A percentile compares a stretch with the other conserved stretches of the same genome.
These are phyloP conservation scores for Folsomia candida DNA, from an alignment of 2,888 invertebrate species.

Conservation along the genomic window DNA sequence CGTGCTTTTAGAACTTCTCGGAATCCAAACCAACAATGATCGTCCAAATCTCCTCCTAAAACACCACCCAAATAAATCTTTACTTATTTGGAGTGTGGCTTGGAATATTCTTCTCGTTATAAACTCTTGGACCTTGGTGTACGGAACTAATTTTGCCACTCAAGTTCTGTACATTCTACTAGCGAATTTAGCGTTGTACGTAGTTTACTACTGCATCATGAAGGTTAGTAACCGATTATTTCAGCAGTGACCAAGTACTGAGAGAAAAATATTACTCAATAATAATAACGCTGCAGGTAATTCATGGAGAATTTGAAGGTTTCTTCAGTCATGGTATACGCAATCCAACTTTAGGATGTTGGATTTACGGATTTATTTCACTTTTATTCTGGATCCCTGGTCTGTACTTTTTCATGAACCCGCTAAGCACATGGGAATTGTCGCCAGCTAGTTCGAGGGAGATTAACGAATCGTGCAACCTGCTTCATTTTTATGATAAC, in stretches of 20 bases:
- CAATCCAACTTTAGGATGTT: constrained; percentile 60
- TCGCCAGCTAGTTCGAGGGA: constrained; percentile 73
- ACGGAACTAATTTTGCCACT: constrained; percentile 68
- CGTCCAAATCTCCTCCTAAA: neutral
- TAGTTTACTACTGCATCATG: constrained; percentile 75
- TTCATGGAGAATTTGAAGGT: constrained; percentile 71
- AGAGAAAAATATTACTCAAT: neutral
- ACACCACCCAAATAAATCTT: constrained; percentile 15
- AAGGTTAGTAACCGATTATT: constrained; percentile 62
- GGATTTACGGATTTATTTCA: constrained; percentile 65
- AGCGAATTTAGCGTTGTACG: constrained; percentile 76
- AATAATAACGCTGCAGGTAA: constrained; percentile 55
- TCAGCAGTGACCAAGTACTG: constrained; percentile 54
- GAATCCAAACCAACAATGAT: neutral
- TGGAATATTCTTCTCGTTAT: constrained; percentile 11
- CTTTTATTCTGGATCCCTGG: constrained; percentile 65
- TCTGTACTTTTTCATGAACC: constrained; percentile 50
- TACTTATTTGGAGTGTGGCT: constrained; percentile 20
- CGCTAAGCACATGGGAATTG: constrained; percentile 54
- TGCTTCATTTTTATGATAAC: constrained; percentile 70
- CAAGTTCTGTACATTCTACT: constrained; percentile 75
- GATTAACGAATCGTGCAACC: constrained; percentile 67
- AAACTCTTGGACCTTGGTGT: constrained; percentile 7
- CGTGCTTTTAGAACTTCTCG: constrained; percentile 8
- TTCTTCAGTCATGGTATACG: constrained; percentile 65